phyloP scores from a whole-genome alignment of 2,888 invertebrate species.

The Drosophila affinis region DNA sequence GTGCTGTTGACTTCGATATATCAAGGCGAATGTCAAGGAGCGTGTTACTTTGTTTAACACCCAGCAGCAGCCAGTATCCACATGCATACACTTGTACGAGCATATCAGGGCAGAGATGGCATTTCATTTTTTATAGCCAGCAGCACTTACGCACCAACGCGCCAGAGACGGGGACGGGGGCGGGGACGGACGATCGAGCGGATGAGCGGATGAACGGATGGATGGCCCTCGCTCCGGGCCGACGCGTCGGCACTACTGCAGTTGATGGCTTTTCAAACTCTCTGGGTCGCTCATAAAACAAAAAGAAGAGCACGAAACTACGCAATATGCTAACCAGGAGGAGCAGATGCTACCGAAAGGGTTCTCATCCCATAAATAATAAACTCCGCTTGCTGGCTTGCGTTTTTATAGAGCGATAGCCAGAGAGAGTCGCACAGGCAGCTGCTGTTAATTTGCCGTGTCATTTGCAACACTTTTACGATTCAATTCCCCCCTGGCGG shows the following conservation, averaged over 20 bases:
- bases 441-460: conserved; percentile 54
- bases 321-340: conserved; percentile 63
- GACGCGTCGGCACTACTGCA: conserved; percentile 50
- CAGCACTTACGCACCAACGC: conserved; percentile 54
- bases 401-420: conserved; percentile 26
- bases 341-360: conserved; percentile 1
- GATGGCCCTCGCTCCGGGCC: conserved; percentile 14
- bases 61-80: conserved; percentile 41
- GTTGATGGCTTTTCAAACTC: conserved; percentile 67
- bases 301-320: conserved; percentile 41
- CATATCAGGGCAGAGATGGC: conserved; percentile 43
- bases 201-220: conserved; percentile 12
- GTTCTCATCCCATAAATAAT: conserved; percentile 44
- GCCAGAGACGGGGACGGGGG: not conserved
- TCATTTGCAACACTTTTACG: conserved; percentile 73
- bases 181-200: not conserved
- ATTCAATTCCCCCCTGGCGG: conserved; percentile 55
- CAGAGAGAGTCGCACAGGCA: conserved; percentile 7
- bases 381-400: conserved; percentile 21
- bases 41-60: conserved; percentile 56
- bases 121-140: conserved; percentile 65
- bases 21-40: conserved; percentile 62
- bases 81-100: conserved; percentile 31
- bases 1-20: conserved; percentile 61
- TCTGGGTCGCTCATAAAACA: conserved; percentile 44